Evolutionary conservation across 1,140 invertebrate genomes (phyloP), one percentile per base, ranked within the genome.

Genomic region (Rhagoletis pomonella): DNA sequence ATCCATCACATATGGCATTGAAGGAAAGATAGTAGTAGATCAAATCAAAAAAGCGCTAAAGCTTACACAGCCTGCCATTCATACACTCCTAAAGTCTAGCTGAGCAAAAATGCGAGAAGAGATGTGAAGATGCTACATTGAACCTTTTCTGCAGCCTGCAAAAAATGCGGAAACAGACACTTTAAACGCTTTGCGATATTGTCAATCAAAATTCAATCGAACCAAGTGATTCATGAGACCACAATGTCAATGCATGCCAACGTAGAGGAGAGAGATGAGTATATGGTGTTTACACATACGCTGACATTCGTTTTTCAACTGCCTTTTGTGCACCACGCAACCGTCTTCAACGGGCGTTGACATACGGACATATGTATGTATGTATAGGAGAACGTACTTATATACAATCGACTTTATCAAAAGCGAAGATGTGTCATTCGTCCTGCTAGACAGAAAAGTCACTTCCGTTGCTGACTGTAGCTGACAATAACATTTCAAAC

Each of bases 201-300:
- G 91, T 92, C 91, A 92, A 92, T 92, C 91, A 92, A 92, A 92
- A 92, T 90, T 92, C 91, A 92, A 92, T 92, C 90, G 91, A 89
- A 90, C 58, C 84, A 81, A 81, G 73, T 81, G 73, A 81, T 81
- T 55, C 73, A 81, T 81, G 73, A 58, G 73, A 81, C 73, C 73
- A 50, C 73, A 81, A 81, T 42, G 73, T n/a, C 47, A 29, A 29
- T 29, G 47, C 9, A 55, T 10, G 73, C 47, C 6, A 17, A 67
- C 14, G 73, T 2, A 3, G 50, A 19, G 5, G 47, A 19, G 7
- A 17, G 47, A 0, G 73, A 0, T 2, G 47, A 19, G 47, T 50
- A 81, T 29, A 29, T 29, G 29, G 29, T 29, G 29, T 29, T 29
- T 29, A n/a, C 60, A 62, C 60, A 3, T 14, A 62, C 6, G 60